Base-by-base conservation (phyloP, 1,140 invertebrate genomes). In the Caenorhabditis latens region DNA sequence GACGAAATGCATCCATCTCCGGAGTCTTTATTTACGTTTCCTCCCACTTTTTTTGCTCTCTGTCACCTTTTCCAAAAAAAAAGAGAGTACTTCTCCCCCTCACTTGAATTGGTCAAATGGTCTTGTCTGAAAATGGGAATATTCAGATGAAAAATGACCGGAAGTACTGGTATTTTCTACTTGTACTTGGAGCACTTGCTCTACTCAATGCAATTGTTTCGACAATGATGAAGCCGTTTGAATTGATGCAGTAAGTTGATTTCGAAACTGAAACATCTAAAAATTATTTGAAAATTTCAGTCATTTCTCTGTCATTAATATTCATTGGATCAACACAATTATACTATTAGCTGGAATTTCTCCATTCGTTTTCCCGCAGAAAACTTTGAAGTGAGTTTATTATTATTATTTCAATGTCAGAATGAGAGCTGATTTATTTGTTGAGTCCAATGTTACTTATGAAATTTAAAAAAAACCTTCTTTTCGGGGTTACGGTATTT, bases 81-180 rank as follows among this genome's bases (percentile, higher is more conserved):
- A 40, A 48, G n/a, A 14, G 67, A 7, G 67, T n/a, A 58, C 16
- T n/a, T 8, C 3, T n/a, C 8, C 21, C 19, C 8, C 16, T 58
- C 14, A n/a, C 32, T 32, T 32, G 32, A 32, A 32, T n/a, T 58
- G 16, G 19, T 58, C 57, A 58, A n/a, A 58, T 58, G 67, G 11
- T n/a, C 14, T 16, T 48, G n/a, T 48, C 19, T 21, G 67, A 75
- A 46, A 75, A n/a, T 75, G 19, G 11, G 11, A 53, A 4, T 67
- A 46, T 75, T 75, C 67, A 75, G 67, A 75, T 75, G 67, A 75
- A 48, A 48, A 75, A 48, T 75, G 67, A 75, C 67, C 67, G 71
- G 46, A 79, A 79, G n/a, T 50, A 79, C 46, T 79, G 71, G 71
- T 79, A 79, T 50, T 50, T 48, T 79, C 71, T 79, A 50, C n/a